Evolutionary conservation across 1,140 invertebrate species (phyloP).

Genomic region (Nebria ingens): DNA sequence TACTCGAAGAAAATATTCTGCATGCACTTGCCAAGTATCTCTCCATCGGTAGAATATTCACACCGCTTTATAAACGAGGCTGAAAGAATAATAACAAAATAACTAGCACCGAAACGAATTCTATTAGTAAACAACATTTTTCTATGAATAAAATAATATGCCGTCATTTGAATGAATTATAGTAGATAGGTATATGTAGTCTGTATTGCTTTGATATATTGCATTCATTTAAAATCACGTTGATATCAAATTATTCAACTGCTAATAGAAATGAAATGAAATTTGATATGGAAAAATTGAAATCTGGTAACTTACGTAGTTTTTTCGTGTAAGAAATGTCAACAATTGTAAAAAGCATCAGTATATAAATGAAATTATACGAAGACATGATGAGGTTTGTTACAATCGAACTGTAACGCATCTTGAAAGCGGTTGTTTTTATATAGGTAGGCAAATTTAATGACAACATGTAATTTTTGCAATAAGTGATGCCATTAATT

Average conservation of each 20-base stretch:
- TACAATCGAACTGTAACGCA: too few species aligned
- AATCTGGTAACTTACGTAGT: background rate
- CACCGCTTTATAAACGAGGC: background rate
- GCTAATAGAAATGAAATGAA: too few species aligned
- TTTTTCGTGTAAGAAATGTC: background rate
- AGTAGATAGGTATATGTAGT: too few species aligned
- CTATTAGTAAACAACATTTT: background rate
- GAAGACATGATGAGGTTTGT: too few species aligned
- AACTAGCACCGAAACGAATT: too few species aligned
- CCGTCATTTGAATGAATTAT: too few species aligned
- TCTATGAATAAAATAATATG: background rate
- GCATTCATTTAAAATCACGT: too few species aligned
- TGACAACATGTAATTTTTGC: background rate
- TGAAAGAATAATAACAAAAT: background rate
- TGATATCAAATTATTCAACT: too few species aligned
- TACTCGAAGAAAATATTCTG: background rate
- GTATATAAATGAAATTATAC: constrained; percentile 19
- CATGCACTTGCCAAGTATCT: background rate
- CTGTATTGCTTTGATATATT: too few species aligned
- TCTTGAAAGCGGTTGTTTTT: too few species aligned
- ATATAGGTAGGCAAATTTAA: too few species aligned
- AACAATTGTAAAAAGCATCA: background rate
- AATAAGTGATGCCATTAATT: background rate
- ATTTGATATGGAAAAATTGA: too few species aligned
- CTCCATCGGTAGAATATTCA: background rate